Evolutionary conservation across 1,140 invertebrate species (phyloP), one percentile per base, ranked within the genome.

Genomic region (Archivesica marissinica): DNA sequence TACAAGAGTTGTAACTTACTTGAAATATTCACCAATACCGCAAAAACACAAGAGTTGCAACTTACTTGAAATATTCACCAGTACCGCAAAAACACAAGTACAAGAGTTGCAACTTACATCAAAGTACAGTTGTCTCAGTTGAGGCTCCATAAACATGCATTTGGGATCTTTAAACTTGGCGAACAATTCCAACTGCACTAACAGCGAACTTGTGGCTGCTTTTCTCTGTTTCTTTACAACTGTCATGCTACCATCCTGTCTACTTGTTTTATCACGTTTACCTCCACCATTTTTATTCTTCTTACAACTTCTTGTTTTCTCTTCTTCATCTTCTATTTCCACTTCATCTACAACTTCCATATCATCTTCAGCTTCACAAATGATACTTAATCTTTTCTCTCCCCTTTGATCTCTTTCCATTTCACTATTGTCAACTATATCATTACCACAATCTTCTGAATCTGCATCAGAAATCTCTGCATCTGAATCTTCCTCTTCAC

Each of bases 131-230:
- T 95, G 95, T 86, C 95, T 95, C 50, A 98, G 94, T 88, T 97
- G 95, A 7, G 95, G 93, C 93, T 98, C 97, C 85, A 96, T 95
- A 89, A 96, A 96, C 59, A 98, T 93, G 11, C 96, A 96, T 92
- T 95, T 96, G 0, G 97, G 97, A 93, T 97, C 98, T 70, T 95
- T 96, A 81, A 98, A 96, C 87, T 96, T 96, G 2, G 96, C 94
- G 92, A 99, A 96, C 28, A 99, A 94, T 86, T 96, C 94, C 88
- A 98, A 94, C 88, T 97, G 95, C 17, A 96, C 95, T 56, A 97
- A 93, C 1, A 98, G 93, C 25, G 96, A 95, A 80, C 94, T 94
- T n/a, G 75, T 66, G 7, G 74, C 82, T 52, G 82, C 74, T 52
- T 70, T 85, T n/a, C 61, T 64, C 9, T 64, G 25, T 30, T 85